Evolutionary conservation across 2,113 vertebrate genomes (phyloP).

Genomic region (Synodontis membranacea): DNA sequence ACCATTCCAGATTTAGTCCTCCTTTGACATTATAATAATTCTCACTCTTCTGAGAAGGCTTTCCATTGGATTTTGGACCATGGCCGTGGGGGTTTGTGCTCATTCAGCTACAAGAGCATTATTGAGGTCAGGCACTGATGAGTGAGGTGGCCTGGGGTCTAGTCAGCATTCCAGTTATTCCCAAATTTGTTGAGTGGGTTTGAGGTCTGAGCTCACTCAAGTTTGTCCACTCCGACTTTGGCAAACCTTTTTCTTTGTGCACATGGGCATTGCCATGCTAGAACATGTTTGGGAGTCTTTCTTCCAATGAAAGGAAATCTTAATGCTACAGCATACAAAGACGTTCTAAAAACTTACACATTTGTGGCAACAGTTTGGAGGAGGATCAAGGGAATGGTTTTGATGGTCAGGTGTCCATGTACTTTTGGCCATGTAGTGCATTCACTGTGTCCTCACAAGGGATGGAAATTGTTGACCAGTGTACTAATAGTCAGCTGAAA

Average conservation of each 20-base stretch:
- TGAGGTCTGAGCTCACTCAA: not conserved
- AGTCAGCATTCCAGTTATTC: not conserved
- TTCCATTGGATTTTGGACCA: not conserved
- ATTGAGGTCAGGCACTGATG: not conserved
- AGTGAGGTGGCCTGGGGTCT: not conserved
- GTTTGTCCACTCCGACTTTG: not conserved
- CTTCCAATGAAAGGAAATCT: not conserved
- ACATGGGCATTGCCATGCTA: not conserved
- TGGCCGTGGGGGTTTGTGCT: not conserved
- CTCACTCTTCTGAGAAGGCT: not conserved
- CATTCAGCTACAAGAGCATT: not conserved
- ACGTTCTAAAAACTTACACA: not conserved
- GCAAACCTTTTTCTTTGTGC: not conserved
- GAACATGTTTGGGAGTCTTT: not conserved
- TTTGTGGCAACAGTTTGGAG: not conserved
- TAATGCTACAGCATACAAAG: not conserved
- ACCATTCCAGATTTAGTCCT: not conserved
- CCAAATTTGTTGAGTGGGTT: not conserved
- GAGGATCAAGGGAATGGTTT: not conserved
- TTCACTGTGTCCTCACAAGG: not conserved
- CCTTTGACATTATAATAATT: not conserved
- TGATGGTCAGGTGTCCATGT: not conserved
- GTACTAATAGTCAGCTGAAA: slow-evolving; percentile 5
- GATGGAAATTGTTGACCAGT: not conserved
- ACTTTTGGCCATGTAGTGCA: not conserved